Evolutionary conservation across 2,888 invertebrate genomes (phyloP), one percentile per base, ranked within the genome.

Genomic region (Ischnura elegans): DNA sequence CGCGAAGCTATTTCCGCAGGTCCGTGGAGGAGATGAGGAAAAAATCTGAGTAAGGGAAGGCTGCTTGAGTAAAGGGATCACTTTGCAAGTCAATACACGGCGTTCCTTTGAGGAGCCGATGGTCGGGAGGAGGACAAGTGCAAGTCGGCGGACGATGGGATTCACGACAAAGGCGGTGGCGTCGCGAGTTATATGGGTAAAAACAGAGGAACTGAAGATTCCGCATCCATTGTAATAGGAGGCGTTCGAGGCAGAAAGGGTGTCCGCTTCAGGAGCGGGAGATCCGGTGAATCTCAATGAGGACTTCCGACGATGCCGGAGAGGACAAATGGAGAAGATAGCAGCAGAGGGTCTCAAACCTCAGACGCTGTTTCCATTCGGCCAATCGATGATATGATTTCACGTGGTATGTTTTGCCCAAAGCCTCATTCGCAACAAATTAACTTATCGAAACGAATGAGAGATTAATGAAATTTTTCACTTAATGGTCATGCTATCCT

Each of bases 51-150:
- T 36, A 25, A 25, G n/a, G 61, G 25, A 1, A 36, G 13, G 21
- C n/a, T n/a, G 51, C 19, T 25, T n/a, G 51, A 36, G 43, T 25
- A 61, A 90, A 90, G 90, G 90, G 61, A 61, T 90, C 66, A 90
- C 90, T 90, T 90, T 90, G 90, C 90, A 90, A 90, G 90, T 90
- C 90, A 90, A 90, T 90, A 90, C 61, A 76, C 36, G 76, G 21
- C 36, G 2, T 51, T 51, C 36, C 45, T 86, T 86, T n/a, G 90
- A 90, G 51, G 21, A 43, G 21, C 55, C 61, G 66, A 90, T 61
- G 42, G 90, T 47, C 21, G 55, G 87, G 19, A 87, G 51, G n/a
- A 6, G 51, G 90, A 90, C 90, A 90, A 55, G 90, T 90, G 90
- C 90, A 90, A 25, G 76, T 51, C 55, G 45, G 61, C 43, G 43